These are phyloP conservation scores for Bubo blakistoni DNA, from an alignment of 2,113 vertebrate species.

Conservation along the genomic window DNA sequence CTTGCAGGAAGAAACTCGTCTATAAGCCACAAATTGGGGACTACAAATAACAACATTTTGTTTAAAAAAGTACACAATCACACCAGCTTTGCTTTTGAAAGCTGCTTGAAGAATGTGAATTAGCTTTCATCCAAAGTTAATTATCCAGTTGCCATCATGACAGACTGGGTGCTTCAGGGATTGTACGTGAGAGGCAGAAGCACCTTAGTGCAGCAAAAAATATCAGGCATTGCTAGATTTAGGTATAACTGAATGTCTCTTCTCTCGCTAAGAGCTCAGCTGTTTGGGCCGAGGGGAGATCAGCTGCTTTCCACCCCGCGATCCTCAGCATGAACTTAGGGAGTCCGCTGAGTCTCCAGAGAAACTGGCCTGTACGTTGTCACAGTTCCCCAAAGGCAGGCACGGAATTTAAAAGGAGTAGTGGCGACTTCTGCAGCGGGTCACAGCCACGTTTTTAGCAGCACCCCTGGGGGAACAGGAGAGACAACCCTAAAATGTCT, in stretches of 20 bases:
- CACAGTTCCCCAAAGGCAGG: neutral
- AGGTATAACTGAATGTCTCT: neutral
- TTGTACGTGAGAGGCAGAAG: neutral
- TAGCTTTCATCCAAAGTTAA: neutral
- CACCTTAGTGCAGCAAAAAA: neutral
- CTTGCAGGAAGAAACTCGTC: neutral
- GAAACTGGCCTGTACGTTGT: neutral
- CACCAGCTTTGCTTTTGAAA: neutral
- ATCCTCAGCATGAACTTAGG: neutral
- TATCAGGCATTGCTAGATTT: neutral
- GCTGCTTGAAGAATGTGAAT: neutral
- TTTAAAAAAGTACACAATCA: neutral
- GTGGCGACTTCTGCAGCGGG: neutral
- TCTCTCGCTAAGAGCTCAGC: neutral
- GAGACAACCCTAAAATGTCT: neutral
- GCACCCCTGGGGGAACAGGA: neutral
- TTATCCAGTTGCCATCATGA: neutral
- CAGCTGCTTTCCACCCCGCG: neutral
- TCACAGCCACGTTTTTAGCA: neutral
- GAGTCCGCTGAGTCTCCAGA: fast-evolving
- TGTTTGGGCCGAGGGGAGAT: neutral
- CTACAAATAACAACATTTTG: neutral
- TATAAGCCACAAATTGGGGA: neutral
- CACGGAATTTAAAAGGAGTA: neutral
- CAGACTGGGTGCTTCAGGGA: neutral